Conservation (phyloP, 2,888 invertebrate species). For the Nebria brevicollis region DNA sequence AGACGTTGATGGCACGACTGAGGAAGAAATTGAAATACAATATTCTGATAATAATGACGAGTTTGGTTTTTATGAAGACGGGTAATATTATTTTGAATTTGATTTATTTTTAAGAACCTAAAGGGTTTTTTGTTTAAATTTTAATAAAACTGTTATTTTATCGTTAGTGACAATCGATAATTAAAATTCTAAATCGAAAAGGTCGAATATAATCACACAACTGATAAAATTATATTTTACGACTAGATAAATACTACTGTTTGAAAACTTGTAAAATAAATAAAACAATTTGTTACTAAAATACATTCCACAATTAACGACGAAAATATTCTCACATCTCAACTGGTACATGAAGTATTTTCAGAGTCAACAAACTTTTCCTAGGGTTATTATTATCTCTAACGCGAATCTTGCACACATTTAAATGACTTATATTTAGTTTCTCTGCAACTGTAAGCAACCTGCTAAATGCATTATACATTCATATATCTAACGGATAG, state of each 20-base stretch:
- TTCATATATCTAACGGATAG: too few species aligned
- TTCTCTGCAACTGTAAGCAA: background rate
- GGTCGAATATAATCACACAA: too few species aligned
- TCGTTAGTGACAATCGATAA: too few species aligned
- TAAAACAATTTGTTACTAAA: background rate
- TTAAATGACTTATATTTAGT: background rate
- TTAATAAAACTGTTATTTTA: too few species aligned
- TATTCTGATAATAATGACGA: conserved; percentile 8
- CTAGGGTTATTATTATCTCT: background rate
- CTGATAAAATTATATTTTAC: too few species aligned
- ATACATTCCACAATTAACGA: background rate
- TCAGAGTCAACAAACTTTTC: conserved; percentile 13
- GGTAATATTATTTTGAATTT: background rate
- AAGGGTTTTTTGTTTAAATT: too few species aligned
- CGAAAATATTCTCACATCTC: background rate
- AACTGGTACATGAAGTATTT: background rate
- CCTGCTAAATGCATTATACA: background rate
- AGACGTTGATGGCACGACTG: background rate
- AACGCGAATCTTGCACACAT: background rate
- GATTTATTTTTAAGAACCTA: too few species aligned
- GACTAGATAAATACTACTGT: too few species aligned
- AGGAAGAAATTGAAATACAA: conserved; percentile 7
- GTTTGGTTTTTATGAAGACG: conserved; percentile 15
- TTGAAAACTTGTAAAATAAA: too few species aligned
- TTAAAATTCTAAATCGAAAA: too few species aligned